Evolutionary conservation across 2,888 invertebrate genomes (phyloP).

Genomic region (Congeria kusceri): DNA sequence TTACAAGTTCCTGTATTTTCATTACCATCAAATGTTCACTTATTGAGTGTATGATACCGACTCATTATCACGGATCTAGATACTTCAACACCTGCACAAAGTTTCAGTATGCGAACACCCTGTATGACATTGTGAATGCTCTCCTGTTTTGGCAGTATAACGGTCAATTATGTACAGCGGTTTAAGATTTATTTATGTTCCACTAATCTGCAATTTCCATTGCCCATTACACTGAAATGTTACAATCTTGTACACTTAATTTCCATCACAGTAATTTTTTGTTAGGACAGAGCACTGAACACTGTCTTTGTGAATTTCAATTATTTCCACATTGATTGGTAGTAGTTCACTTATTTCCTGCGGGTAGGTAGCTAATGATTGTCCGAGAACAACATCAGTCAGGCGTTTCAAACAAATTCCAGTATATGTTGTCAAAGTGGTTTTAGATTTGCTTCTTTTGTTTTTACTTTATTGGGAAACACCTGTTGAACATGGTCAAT

Average conservation of each 20-base stretch:
- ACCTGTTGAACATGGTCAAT: constrained; percentile 18
- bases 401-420: constrained; percentile 8
- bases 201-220: constrained; percentile 16
- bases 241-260: constrained; percentile 13
- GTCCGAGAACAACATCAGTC: neutral
- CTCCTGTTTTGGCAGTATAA: constrained; percentile 19
- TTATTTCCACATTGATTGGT: neutral
- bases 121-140: constrained; percentile 17
- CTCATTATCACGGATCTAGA: constrained; percentile 14
- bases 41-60: constrained; percentile 27
- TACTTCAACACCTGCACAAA: constrained; percentile 29
- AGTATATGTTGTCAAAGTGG: constrained; percentile 18
- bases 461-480: constrained; percentile 13
- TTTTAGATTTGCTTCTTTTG: constrained; percentile 1
- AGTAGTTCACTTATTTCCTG: neutral
- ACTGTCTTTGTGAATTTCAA: too few relatives aligned
- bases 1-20: neutral
- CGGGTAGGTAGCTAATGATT: neutral
- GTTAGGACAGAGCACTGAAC: constrained; percentile 11
- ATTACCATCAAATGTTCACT: neutral
- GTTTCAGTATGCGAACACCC: neutral
- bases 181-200: constrained; percentile 15
- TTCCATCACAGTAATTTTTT: constrained; percentile 11
- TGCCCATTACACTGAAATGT: constrained; percentile 3
- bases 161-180: neutral